Evolutionary conservation across 2,797 vertebrate species (phyloP).

Genomic region (Chromobotia macracanthus): DNA sequence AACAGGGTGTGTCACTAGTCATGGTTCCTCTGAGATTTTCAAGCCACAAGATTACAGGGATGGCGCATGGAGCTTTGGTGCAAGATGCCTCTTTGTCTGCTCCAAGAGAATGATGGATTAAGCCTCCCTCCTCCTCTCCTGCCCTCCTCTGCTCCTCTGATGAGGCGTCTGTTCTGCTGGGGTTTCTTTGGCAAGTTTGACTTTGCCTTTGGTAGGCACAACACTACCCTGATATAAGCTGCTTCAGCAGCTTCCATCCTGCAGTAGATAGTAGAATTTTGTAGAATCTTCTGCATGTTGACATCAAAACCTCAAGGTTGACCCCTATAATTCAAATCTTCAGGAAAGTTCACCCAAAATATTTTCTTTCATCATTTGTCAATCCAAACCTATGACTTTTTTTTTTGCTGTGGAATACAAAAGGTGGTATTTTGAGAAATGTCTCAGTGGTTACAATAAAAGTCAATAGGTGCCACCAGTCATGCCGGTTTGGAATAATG

Average conservation of each 20-base stretch:
- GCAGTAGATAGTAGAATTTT: background rate
- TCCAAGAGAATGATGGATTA: constrained; percentile 63
- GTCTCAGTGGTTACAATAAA: too few relatives aligned
- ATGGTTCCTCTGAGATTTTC: constrained; percentile 64
- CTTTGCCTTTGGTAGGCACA: too few relatives aligned
- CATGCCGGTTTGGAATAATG: too few relatives aligned
- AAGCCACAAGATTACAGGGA: constrained; percentile 75
- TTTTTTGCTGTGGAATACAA: too few relatives aligned
- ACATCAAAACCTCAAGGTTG: background rate
- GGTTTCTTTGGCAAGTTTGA: constrained; percentile 19
- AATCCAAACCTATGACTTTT: too few relatives aligned
- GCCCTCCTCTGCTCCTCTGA: constrained; percentile 50
- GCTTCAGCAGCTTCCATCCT: constrained; percentile 7
- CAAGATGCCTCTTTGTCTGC: constrained; percentile 63
- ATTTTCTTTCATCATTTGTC: too few relatives aligned
- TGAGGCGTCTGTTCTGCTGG: constrained; percentile 22
- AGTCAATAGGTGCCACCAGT: too few relatives aligned
- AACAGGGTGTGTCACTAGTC: constrained; percentile 72
- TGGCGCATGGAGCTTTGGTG: constrained; percentile 58
- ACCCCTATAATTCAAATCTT: background rate
- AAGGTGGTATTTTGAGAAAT: too few relatives aligned
- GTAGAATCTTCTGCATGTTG: background rate
- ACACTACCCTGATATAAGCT: background rate
- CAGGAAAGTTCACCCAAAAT: too few relatives aligned
- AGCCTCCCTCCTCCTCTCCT: constrained; percentile 54